Evolutionary conservation across 2,888 invertebrate genomes (phyloP), one percentile per base, ranked within the genome.

Genomic region (Drosophila multiciliata): DNA sequence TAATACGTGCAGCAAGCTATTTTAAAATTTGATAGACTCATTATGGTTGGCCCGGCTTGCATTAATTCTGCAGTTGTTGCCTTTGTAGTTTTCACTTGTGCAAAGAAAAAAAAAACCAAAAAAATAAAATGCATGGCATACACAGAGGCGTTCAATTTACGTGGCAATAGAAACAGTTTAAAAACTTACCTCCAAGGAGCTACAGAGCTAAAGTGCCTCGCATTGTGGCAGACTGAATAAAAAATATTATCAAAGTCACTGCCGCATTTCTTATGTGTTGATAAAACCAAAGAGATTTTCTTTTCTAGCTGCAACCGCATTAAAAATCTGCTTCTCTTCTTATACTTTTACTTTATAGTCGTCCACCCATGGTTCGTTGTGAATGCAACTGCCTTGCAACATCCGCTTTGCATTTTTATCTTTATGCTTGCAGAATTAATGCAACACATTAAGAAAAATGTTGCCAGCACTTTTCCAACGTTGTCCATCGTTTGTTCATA

Each of bases 391-490:
- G 74, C 68, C 70, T 73, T 64, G 50, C 79, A 69, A 67, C 70
- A 78, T 79, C 66, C 79, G 71, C 66, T 55, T 78, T 83, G 55
- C 65, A 62, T 75, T 73, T 69, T 71, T 78, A 78, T 83, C 78
- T 81, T 78, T 78, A 68, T 75, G 83, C 66, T 55, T 65, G 74
- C 55, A 63, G 74, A 83, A 79, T 83, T 82, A 83, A 83, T 83
- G 84, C 83, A 82, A 79, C 78, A 73, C 82, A 82, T 82, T 82
- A 82, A 83, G 82, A 81, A 79, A 81, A 82, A 82, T 81, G 81
- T 83, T 82, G 82, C 83, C 50, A 68, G 70, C 74, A 64, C 53
- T 78, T 62, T 65, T 15, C 62, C 53, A 57, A 53, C 62, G 67
- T 66, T 64, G 40, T 63, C 68, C 64, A 55, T 15, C 59, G 48